Evolutionary conservation across 2,888 invertebrate species (phyloP).

Genomic region (Eupithecia centaureata): DNA sequence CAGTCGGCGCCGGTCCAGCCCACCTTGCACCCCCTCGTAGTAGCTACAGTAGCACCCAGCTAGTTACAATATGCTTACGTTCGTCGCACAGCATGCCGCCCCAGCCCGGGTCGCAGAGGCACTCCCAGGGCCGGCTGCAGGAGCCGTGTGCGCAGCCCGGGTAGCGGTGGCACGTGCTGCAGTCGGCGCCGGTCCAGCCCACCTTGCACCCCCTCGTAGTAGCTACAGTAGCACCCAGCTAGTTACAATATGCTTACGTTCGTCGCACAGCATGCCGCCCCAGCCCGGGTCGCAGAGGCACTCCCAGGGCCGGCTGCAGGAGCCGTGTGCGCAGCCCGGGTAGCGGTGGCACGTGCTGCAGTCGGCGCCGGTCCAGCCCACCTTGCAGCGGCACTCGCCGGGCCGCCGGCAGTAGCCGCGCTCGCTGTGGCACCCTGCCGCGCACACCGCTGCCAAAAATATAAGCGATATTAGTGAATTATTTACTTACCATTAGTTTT

Average conservation of each 20-base stretch:
- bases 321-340: conserved; percentile 94
- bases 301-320: conserved; percentile 94
- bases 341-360: conserved; percentile 92
- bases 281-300: conserved; percentile 94
- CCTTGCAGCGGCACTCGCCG: conserved; percentile 88
- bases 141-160: conserved; percentile 95
- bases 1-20: too few species aligned
- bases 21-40: conserved; percentile 88
- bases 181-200: conserved; percentile 93
- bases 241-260: conserved; percentile 85
- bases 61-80: conserved; percentile 82
- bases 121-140: conserved; percentile 95
- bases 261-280: conserved; percentile 96
- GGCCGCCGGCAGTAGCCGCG: conserved; percentile 92
- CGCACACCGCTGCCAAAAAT: conserved; percentile 88
- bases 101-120: conserved; percentile 94
- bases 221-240: too few species aligned
- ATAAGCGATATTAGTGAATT: neutral
- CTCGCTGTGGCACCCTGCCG: conserved; percentile 91
- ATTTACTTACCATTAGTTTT: too few species aligned
- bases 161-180: conserved; percentile 91
- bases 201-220: conserved; percentile 88
- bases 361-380: conserved; percentile 93
- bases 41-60: too few species aligned
- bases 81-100: conserved; percentile 96